These are phyloP conservation scores for Phocoena sinus DNA, from an alignment of 2,113 vertebrate genomes.

Conservation along the genomic window DNA sequence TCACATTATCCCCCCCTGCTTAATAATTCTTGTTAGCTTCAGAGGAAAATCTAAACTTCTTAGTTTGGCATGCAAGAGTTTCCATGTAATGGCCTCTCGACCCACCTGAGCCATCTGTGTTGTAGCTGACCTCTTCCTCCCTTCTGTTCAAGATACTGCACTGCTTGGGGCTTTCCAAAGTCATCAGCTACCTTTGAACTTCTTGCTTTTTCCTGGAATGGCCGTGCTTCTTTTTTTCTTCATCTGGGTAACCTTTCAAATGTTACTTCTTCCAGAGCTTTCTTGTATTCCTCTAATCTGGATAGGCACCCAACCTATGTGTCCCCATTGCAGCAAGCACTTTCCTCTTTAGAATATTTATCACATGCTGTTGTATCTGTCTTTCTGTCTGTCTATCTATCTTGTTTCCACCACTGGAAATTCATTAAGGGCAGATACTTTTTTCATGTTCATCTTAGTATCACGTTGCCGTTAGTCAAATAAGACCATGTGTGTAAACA, in stretches of 20 bases:
- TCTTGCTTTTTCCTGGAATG: not conserved
- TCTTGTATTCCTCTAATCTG: not conserved
- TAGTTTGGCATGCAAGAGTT: not conserved
- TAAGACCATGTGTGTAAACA: not conserved
- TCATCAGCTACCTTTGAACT: not conserved
- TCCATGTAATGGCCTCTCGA: not conserved
- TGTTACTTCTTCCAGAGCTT: not conserved
- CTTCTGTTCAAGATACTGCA: not conserved
- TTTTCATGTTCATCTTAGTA: not conserved
- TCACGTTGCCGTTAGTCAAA: not conserved
- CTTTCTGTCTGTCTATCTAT: no score
- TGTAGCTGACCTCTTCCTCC: not conserved
- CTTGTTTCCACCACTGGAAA: not conserved
- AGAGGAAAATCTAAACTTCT: not conserved
- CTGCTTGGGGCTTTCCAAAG: not conserved
- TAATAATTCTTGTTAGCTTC: not conserved
- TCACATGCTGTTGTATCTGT: not conserved
- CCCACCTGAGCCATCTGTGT: not conserved
- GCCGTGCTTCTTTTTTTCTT: not conserved
- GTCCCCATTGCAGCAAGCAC: not conserved
- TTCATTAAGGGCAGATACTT: not conserved
- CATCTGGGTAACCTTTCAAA: not conserved
- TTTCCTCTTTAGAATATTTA: not conserved
- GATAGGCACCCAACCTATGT: not conserved
- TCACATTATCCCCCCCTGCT: not conserved